A percentile compares a stretch with the other conserved stretches of the same genome.
These are phyloP conservation scores for Crotalus tigris DNA, from an alignment of 2,113 vertebrate genomes.

Conservation along the genomic window DNA sequence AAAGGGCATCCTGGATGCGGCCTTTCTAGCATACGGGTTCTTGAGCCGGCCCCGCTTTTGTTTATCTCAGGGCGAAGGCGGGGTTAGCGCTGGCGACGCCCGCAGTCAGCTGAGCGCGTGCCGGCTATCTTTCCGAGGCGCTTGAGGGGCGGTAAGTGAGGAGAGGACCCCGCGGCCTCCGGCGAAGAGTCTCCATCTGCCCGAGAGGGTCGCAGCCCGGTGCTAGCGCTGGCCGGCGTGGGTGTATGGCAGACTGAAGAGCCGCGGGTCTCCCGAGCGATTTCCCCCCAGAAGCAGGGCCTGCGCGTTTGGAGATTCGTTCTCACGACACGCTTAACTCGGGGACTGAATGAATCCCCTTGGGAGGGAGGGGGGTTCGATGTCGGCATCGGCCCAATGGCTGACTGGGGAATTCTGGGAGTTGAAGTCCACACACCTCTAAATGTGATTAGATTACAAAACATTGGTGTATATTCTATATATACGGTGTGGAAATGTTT, in stretches of 20 bases:
- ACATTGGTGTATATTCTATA: not conserved
- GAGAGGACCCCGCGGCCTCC: rapidly evolving
- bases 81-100: no score
- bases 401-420: not conserved
- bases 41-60: no score
- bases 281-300: not conserved
- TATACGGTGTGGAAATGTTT: not conserved
- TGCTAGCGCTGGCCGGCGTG: not conserved
- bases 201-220: no score
- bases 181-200: not conserved
- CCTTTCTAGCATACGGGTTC: no score
- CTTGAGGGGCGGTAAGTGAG: not conserved
- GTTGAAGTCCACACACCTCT: not conserved
- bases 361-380: not conserved
- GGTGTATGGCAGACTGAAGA: not conserved
- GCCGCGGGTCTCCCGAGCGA: no score
- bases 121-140: not conserved
- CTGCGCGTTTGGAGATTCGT: not conserved
- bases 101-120: no score
- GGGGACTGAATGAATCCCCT: not conserved
- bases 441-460: not conserved
- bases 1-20: no score
- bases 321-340: not conserved
- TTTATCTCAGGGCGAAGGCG: no score
- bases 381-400: not conserved